These are phyloP conservation scores for Hemistola chrysoprasaria DNA, from an alignment of 2,888 invertebrate species.

Conservation along the genomic window DNA sequence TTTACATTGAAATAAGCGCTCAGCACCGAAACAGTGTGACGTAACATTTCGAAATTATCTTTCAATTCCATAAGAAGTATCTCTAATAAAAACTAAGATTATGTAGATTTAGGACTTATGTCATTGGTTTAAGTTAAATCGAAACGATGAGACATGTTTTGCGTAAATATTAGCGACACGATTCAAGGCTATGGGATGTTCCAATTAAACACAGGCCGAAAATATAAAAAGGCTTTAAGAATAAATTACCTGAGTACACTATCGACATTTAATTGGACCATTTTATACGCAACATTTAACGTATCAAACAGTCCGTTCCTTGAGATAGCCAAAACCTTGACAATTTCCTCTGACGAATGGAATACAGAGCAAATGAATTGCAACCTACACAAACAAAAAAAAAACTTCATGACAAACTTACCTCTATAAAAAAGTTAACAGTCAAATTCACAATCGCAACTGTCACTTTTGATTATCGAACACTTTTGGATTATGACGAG, in stretches of 20 bases:
- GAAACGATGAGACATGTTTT: slow-evolving; percentile 39
- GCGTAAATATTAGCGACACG: slow-evolving; percentile 61
- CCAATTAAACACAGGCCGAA: slow-evolving; percentile 52
- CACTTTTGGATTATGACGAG: slow-evolving; percentile 53
- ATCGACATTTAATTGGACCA: slow-evolving; percentile 1
- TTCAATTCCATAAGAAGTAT: too few species aligned
- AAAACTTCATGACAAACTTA: slow-evolving; percentile 30
- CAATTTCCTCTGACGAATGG: slow-evolving; percentile 22
- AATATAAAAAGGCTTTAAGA: slow-evolving; percentile 37
- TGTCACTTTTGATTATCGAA: slow-evolving; percentile 45
- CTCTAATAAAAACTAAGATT: too few species aligned
- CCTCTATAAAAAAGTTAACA: slow-evolving; percentile 51
- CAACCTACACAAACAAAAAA: slow-evolving; percentile 1
- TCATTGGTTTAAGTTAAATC: slow-evolving; percentile 49
- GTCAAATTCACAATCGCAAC: slow-evolving; percentile 47
- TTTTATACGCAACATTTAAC: slow-evolving; percentile 9
- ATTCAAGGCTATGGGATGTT: slow-evolving; percentile 60
- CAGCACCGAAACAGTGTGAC: background rate
- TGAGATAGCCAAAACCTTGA: slow-evolving; percentile 25
- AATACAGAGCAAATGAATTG: too few species aligned
- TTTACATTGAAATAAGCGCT: slow-evolving; percentile 1
- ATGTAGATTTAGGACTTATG: slow-evolving; percentile 39
- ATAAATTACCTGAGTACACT: slow-evolving; percentile 31
- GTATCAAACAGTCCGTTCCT: slow-evolving; percentile 20
- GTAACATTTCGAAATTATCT: too few species aligned